A percentile compares a stretch with the other conserved stretches of the same genome.
These are phyloP conservation scores for Guaruba guarouba DNA, from an alignment of 2,113 vertebrate species.

Conservation along the genomic window DNA sequence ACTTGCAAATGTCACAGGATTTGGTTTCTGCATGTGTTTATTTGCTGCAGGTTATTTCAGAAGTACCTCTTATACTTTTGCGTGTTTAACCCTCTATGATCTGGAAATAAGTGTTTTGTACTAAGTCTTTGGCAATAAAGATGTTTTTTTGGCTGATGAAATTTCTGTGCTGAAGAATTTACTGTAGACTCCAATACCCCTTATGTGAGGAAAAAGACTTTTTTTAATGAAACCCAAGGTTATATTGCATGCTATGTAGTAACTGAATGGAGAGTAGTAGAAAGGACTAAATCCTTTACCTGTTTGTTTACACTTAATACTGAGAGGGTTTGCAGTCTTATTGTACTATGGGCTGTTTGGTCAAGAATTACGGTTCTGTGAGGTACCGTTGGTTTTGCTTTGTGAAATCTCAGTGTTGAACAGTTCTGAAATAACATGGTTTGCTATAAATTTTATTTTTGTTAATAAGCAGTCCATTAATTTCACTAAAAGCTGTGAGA, in stretches of 20 bases:
- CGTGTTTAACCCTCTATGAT: not conserved
- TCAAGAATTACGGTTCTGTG: not conserved
- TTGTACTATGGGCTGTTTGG: not conserved
- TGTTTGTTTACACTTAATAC: not conserved
- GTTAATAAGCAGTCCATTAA: not conserved
- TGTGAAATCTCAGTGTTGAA: not conserved
- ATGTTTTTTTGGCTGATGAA: not conserved
- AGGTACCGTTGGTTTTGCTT: not conserved
- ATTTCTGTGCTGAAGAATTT: conserved; percentile 16
- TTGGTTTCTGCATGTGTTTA: not conserved
- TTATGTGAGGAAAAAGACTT: not conserved
- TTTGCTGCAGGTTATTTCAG: not conserved
- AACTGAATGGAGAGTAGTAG: not conserved
- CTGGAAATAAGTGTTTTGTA: conserved; percentile 25
- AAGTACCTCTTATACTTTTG: not conserved
- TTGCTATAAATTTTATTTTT: not conserved
- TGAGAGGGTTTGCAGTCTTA: not conserved
- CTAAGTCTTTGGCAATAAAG: not conserved
- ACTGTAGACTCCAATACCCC: not conserved
- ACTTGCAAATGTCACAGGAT: not conserved
- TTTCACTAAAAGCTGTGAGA: not conserved
- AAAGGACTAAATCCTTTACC: not conserved
- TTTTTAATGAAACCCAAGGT: not conserved
- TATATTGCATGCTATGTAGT: not conserved
- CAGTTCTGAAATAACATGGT: not conserved